These are phyloP conservation scores for Cephus spinipes DNA, from an alignment of 2,888 invertebrate genomes.

Conservation along the genomic window DNA sequence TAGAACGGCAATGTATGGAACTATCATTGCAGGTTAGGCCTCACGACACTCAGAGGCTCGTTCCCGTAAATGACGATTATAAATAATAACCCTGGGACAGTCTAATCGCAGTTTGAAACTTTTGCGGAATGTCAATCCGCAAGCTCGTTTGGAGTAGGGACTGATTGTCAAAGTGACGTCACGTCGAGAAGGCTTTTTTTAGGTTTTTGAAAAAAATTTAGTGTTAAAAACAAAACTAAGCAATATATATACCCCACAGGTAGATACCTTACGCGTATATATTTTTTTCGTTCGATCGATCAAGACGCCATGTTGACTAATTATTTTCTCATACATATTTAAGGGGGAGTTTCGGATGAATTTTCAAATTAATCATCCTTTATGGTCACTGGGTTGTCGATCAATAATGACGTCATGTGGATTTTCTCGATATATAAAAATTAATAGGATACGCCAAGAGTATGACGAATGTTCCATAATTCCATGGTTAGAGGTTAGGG, in stretches of 20 bases:
- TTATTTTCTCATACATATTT: not conserved
- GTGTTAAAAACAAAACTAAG: no score
- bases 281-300: not conserved
- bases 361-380: not conserved
- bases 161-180: not conserved
- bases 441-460: not conserved
- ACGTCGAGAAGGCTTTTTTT: not conserved
- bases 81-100: constrained; percentile 20
- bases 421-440: not conserved
- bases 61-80: constrained; percentile 19
- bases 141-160: not conserved
- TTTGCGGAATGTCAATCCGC: constrained; percentile 6
- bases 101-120: constrained; percentile 25
- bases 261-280: not conserved
- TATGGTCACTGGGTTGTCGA: not conserved
- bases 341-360: not conserved
- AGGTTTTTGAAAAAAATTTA: not conserved
- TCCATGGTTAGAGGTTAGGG: not conserved
- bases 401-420: not conserved
- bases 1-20: not conserved
- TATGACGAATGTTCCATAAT: not conserved
- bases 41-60: constrained; percentile 18
- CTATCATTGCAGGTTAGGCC: not conserved
- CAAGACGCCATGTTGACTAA: not conserved
- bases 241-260: no score